Percentiles rank a stretch among this genome's conserved stretches.
These are phyloP conservation scores for Tamandua tetradactyla DNA, from an alignment of 2,797 vertebrate genomes.

Conservation along the genomic window DNA sequence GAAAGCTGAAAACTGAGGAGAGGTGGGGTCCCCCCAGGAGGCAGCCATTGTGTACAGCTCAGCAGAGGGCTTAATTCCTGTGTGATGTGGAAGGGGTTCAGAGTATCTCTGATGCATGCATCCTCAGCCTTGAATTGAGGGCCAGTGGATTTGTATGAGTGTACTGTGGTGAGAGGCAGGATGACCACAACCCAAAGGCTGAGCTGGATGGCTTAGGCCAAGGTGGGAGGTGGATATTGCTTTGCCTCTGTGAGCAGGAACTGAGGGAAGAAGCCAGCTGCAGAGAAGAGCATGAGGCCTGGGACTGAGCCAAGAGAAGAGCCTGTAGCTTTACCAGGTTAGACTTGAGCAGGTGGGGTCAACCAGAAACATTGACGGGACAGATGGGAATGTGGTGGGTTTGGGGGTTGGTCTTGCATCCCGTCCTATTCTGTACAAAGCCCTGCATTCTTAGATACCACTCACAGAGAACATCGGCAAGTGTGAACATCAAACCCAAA, in stretches of 20 bases:
- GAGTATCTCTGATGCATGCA: not conserved
- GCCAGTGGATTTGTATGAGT: not conserved
- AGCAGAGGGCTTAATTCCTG: not conserved
- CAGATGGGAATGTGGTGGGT: too few species aligned
- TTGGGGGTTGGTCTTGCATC: too few species aligned
- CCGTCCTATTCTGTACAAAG: too few species aligned
- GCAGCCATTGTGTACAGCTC: not conserved
- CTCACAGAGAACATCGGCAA: not conserved
- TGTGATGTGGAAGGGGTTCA: not conserved
- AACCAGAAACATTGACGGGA: not conserved
- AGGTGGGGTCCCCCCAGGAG: not conserved
- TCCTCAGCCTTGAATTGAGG: not conserved
- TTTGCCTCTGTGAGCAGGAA: not conserved
- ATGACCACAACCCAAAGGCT: too few species aligned
- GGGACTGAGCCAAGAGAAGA: too few species aligned
- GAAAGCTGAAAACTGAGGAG: not conserved
- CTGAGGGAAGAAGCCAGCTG: not conserved
- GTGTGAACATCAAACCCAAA: not conserved
- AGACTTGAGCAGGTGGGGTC: not conserved
- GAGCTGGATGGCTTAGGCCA: not conserved
- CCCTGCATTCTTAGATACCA: too few species aligned
- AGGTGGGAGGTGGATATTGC: not conserved
- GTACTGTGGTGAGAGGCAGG: not conserved
- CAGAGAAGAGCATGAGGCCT: not conserved
- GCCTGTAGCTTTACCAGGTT: too few species aligned